Conservation (phyloP, 2,888 invertebrate genomes). For the Clistopyga incitator region DNA sequence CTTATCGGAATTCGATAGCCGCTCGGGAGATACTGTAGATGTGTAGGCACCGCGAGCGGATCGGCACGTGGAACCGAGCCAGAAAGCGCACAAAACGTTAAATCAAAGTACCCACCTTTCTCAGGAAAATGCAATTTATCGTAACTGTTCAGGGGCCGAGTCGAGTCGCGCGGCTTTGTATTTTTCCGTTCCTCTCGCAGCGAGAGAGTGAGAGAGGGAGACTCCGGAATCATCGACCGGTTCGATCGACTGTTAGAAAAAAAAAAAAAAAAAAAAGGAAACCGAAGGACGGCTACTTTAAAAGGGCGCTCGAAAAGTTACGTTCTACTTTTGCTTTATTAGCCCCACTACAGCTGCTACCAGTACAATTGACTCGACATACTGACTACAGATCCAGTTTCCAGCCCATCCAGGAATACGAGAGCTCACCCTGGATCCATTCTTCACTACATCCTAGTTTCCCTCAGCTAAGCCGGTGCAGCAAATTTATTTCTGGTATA, state of each 20-base stretch:
- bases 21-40: slow-evolving; percentile 42
- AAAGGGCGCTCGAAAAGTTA: slow-evolving; percentile 61
- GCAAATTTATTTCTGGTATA: slow-evolving; percentile 68
- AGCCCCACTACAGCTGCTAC: slow-evolving; percentile 53
- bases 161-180: slow-evolving; percentile 57
- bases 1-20: slow-evolving; percentile 81
- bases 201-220: neutral
- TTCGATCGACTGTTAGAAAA: slow-evolving; percentile 68
- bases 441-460: slow-evolving; percentile 42
- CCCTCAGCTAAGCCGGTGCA: slow-evolving; percentile 12
- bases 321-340: slow-evolving; percentile 65
- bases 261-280: too few relatives aligned
- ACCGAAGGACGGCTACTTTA: slow-evolving; percentile 60
- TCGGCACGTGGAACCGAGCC: slow-evolving; percentile 78
- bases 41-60: slow-evolving; percentile 55
- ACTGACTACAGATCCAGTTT: slow-evolving; percentile 39
- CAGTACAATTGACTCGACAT: slow-evolving; percentile 23
- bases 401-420: slow-evolving; percentile 29
- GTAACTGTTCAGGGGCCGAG: slow-evolving; percentile 71
- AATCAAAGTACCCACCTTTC: slow-evolving; percentile 76
- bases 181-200: slow-evolving; percentile 9
- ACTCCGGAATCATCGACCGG: slow-evolving; percentile 22
- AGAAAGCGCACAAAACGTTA: slow-evolving; percentile 79
- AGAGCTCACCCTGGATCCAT: slow-evolving; percentile 11
- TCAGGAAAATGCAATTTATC: slow-evolving; percentile 79